Base-by-base conservation (phyloP, 2,888 invertebrate species). In the Ptilodon capucinus region DNA sequence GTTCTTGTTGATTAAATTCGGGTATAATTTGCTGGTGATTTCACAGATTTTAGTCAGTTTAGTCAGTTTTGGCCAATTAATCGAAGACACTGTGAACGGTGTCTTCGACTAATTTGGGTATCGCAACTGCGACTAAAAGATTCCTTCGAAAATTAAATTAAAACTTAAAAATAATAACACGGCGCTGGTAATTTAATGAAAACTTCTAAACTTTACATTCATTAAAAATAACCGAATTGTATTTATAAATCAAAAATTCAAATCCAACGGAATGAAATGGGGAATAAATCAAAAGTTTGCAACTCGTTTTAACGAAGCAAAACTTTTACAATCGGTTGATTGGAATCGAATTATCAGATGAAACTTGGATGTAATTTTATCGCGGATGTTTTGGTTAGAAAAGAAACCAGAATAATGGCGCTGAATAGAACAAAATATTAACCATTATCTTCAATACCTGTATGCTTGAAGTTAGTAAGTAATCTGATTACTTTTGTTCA, bases 231-330 rank as follows among this genome's bases (percentile, higher is more conserved):
- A 17, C 35, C 8, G 17, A 38, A 38, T 19, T 38, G 19, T 38
- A 19, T 38, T 38, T 38, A 19, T 19, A 19, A 38, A 38, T 38
- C 13, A 38, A 38, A 19, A 38, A 38, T 38, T 38, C 38, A 38
- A 38, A 38, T 38, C 19, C 5, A 19, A n/a, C 19, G n/a, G 19
- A 19, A 9, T 38, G 38, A 38, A 38, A 38, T 19, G 19, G 38
- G 19, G 38, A 38, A 38, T 38, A 38, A 38, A 38, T 38, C 38
- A 38, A 38, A 38, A 38, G 38, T 38, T 38, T 8, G 19, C n/a
- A 38, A 38, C 19, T 38, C n/a, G 19, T 13, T 38, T 18, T 38
- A 38, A 38, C 38, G 38, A 38, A 38, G 38, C 38, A 38, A 18
- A 38, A 38, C 38, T 38, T 38, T n/a, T 38, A 19, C 38, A 38